A percentile compares a stretch with the other conserved stretches of the same genome.
phyloP scores from a whole-genome alignment of 2,888 invertebrate species.

The Megalurothrips usitatus region DNA sequence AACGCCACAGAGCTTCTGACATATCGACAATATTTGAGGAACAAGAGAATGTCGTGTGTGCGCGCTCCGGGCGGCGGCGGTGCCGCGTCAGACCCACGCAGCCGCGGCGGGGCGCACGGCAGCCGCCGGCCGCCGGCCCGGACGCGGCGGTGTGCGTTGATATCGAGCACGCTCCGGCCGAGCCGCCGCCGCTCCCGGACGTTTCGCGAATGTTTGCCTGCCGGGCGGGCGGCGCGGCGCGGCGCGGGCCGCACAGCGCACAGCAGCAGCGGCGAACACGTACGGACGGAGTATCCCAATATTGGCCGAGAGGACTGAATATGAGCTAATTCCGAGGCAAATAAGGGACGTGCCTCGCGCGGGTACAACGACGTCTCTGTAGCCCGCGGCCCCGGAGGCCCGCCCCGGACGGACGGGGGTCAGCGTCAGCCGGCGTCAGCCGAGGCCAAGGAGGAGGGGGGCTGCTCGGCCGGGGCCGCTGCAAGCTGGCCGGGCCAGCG shows the following conservation, averaged over 20 bases:
- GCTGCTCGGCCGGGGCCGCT: background rate
- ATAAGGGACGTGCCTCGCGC: background rate
- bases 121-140: background rate
- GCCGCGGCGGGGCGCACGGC: background rate
- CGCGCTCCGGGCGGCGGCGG: too few relatives aligned
- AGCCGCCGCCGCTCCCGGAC: background rate
- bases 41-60: background rate
- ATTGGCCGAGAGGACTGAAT: background rate
- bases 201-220: background rate
- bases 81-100: background rate
- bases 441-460: background rate
- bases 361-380: background rate
- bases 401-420: too few relatives aligned
- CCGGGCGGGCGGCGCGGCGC: background rate
- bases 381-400: background rate
- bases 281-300: background rate
- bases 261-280: too few relatives aligned
- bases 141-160: background rate
- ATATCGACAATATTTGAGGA: constrained; percentile 19
- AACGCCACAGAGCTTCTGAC: background rate
- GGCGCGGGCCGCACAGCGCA: too few relatives aligned
- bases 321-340: constrained; percentile 20
- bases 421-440: background rate
- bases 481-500: background rate
- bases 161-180: too few relatives aligned